Evolutionary conservation across 2,888 invertebrate genomes (phyloP).

Genomic region (Miltochrista miniata): DNA sequence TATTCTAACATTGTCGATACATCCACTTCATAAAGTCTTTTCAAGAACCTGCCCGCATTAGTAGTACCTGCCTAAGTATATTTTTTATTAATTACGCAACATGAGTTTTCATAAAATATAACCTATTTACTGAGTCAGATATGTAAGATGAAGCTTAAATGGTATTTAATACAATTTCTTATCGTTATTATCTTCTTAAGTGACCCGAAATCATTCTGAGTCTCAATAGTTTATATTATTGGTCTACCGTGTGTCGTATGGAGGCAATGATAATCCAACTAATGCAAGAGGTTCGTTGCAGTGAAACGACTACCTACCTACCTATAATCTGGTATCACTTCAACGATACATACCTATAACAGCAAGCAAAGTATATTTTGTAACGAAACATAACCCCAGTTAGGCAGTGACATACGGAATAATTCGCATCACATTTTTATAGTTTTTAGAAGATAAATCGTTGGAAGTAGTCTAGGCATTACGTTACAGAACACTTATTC

Average conservation of each 20-base stretch:
- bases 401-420: neutral
- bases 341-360: too few species aligned
- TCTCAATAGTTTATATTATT: slow-evolving; percentile 58
- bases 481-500: neutral
- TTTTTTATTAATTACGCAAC: slow-evolving; percentile 16
- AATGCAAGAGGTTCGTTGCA: too few species aligned
- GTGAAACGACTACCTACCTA: too few species aligned
- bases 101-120: neutral
- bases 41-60: too few species aligned
- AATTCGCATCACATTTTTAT: neutral
- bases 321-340: too few species aligned
- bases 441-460: neutral
- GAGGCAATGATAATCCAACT: neutral
- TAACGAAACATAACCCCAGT: slow-evolving; percentile 1
- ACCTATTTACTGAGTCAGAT: neutral
- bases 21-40: too few species aligned
- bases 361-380: too few species aligned
- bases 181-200: slow-evolving; percentile 57
- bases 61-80: too few species aligned
- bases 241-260: slow-evolving; percentile 38
- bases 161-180: slow-evolving; percentile 50
- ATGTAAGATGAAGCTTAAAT: slow-evolving; percentile 23
- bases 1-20: too few species aligned
- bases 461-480: neutral
- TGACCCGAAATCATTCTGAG: slow-evolving; percentile 63